A percentile compares a stretch with the other conserved stretches of the same genome.
Conservation (phyloP, 2,113 vertebrate species). For the human (Homo sapiens) region GRCh38 chr2:183859501-183860000, state of each 20-base stretch:
- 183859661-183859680: neutral
- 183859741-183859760: neutral
- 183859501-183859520: neutral
- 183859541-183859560: neutral
- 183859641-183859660: neutral
- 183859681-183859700: neutral
- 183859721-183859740: neutral
- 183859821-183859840: neutral
- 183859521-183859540: neutral
- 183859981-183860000: neutral
- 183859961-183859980: neutral
- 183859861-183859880: neutral
- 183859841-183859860: neutral
- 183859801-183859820: neutral
- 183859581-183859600: neutral
- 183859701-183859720: neutral
- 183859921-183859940: neutral
- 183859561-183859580: neutral
- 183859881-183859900: neutral
- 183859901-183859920: neutral
- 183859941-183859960: neutral
- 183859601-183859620: constrained; percentile 3
- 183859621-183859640: neutral
- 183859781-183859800: neutral
- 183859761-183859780: neutral